A percentile compares a stretch with the other conserved stretches of the same genome.
Evolutionary conservation across 1,140 invertebrate genomes (phyloP).

Genomic region (Brachionus manjavacas): DNA sequence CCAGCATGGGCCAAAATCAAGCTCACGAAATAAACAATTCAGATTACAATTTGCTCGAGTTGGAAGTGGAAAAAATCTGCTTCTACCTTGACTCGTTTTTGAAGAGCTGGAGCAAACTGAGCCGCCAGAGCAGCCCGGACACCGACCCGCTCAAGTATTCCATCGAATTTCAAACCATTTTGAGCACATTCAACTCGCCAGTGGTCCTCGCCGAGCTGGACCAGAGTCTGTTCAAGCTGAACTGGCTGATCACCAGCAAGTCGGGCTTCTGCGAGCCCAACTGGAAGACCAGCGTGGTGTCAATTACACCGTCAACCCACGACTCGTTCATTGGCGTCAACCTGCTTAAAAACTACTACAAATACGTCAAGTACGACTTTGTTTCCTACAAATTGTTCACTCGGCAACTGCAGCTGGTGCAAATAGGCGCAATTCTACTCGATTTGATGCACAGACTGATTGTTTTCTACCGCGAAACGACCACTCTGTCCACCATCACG

Average conservation of each 20-base stretch:
- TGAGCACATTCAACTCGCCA: background rate
- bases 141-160: background rate
- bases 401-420: background rate
- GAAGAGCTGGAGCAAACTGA: background rate
- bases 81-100: background rate
- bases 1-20: background rate
- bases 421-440: conserved; percentile 13
- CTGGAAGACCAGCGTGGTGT: conserved; percentile 22
- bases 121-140: background rate
- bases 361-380: conserved; percentile 42
- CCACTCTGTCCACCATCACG: background rate
- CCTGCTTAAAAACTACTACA: conserved; percentile 39
- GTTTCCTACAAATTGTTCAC: conserved; percentile 36
- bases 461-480: background rate
- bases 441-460: background rate
- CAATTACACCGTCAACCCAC: conserved; percentile 8
- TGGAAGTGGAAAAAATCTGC: conserved; percentile 12
- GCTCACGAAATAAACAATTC: conserved; percentile 23
- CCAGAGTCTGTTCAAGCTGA: conserved; percentile 29
- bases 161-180: background rate
- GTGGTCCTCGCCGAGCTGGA: background rate
- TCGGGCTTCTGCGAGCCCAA: conserved; percentile 32
- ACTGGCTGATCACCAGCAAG: conserved; percentile 34
- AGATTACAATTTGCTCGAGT: background rate
- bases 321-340: conserved; percentile 38